phyloP scores from a whole-genome alignment of 2,888 invertebrate genomes.

The Eulithis prunata region DNA sequence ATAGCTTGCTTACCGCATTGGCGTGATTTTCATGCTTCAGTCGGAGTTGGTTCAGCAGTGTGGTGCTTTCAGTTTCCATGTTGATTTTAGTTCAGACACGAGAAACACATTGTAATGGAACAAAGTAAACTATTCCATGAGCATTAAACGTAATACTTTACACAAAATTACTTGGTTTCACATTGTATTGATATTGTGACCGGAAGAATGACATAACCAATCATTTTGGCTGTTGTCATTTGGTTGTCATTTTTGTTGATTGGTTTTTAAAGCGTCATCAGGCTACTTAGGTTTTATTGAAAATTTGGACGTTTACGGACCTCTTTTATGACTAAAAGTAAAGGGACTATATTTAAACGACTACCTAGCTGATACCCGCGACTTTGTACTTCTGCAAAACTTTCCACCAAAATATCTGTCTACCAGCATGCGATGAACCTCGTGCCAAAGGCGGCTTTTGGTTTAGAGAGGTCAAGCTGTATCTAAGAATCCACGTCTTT shows the following conservation, averaged over 20 bases:
- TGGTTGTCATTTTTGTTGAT: background rate
- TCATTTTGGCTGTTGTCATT: background rate
- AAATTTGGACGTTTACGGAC: background rate
- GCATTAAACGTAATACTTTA: slow-evolving; percentile 44
- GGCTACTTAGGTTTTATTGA: slow-evolving; percentile 3
- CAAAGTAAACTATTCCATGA: slow-evolving; percentile 44
- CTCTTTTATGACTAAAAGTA: background rate
- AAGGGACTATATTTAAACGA: background rate
- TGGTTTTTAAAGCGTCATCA: slow-evolving; percentile 7
- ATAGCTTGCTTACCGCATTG: slow-evolving; percentile 48
- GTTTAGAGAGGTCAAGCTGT: too few relatives aligned
- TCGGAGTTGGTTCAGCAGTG: slow-evolving; percentile 59
- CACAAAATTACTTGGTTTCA: slow-evolving; percentile 35
- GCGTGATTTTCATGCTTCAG: slow-evolving; percentile 61
- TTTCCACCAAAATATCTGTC: too few relatives aligned
- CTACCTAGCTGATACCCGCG: too few relatives aligned
- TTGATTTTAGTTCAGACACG: slow-evolving; percentile 40
- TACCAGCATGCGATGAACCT: too few relatives aligned
- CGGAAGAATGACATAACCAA: slow-evolving; percentile 23
- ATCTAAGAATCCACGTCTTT: too few relatives aligned
- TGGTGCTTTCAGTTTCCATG: slow-evolving; percentile 69
- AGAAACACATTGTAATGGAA: slow-evolving; percentile 45
- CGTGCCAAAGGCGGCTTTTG: too few relatives aligned
- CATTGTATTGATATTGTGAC: slow-evolving; percentile 28
- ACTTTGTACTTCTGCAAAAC: too few relatives aligned